Percentiles rank a stretch among this genome's conserved stretches.
Evolutionary conservation across 2,113 vertebrate genomes (phyloP).

Genomic region (Rhadina sibilatrix): DNA sequence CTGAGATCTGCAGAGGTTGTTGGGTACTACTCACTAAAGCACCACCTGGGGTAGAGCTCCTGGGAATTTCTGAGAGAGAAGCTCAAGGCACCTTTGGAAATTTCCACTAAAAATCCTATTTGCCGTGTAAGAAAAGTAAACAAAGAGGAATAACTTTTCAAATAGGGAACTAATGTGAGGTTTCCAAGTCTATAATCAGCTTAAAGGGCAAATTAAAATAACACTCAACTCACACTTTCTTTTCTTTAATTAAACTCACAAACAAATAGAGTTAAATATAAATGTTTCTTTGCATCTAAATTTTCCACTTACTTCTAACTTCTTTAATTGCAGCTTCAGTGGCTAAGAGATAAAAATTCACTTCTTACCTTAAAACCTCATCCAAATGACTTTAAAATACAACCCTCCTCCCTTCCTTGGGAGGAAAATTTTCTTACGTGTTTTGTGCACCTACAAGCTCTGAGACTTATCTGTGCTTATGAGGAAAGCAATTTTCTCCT

Average conservation of each 20-base stretch:
- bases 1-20: not conserved
- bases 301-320: not conserved
- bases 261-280: not conserved
- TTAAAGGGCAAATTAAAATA: not conserved
- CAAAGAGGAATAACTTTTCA: not conserved
- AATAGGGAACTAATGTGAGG: not conserved
- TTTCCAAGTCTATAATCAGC: not conserved
- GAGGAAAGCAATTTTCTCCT: constrained; percentile 59
- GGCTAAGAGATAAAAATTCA: not conserved
- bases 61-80: not conserved
- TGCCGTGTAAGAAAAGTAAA: not conserved
- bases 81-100: not conserved
- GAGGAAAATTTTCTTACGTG: not conserved
- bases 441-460: constrained; percentile 25
- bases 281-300: not conserved
- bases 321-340: not conserved
- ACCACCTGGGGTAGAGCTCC: not conserved
- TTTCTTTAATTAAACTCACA: not conserved
- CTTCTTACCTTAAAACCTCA: not conserved
- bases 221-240: not conserved
- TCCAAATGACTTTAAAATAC: not conserved
- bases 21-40: not conserved
- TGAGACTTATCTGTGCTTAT: constrained; percentile 48
- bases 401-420: not conserved
- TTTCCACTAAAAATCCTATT: not conserved